phyloP scores from a whole-genome alignment of 2,113 vertebrate genomes.

The Stegastes partitus region DNA sequence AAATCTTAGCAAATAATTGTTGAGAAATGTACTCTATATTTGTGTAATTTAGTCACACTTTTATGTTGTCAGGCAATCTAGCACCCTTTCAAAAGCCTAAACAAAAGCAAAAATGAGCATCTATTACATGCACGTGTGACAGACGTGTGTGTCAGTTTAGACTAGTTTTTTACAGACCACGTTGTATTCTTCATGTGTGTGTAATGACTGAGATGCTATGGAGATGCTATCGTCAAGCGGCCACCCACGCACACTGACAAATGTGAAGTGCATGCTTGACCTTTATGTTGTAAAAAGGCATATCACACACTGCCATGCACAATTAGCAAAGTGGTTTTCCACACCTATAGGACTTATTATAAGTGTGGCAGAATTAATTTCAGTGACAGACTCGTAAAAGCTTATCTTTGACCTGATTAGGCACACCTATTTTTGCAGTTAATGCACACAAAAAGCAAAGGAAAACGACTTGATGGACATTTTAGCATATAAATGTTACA shows the following conservation, averaged over 20 bases:
- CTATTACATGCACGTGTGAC: constrained; percentile 12
- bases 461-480: background rate
- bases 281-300: constrained; percentile 50
- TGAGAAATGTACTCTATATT: constrained; percentile 4
- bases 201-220: constrained; percentile 44
- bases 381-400: constrained; percentile 43
- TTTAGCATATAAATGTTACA: no score
- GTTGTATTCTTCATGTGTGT: constrained; percentile 50
- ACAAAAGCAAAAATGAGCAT: constrained; percentile 18
- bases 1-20: constrained; percentile 7
- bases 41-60: background rate
- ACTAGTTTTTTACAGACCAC: constrained; percentile 22
- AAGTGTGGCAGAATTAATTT: constrained; percentile 50
- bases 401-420: constrained; percentile 40
- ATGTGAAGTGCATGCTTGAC: constrained; percentile 51
- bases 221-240: constrained; percentile 46
- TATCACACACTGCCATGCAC: constrained; percentile 42
- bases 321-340: constrained; percentile 54
- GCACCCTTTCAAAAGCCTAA: background rate
- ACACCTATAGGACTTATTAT: constrained; percentile 40
- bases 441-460: background rate
- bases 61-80: background rate
- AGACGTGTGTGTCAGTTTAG: constrained; percentile 19
- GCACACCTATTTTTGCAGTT: constrained; percentile 18
- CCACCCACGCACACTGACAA: constrained; percentile 16